A percentile compares a stretch with the other conserved stretches of the same genome.
phyloP scores from a whole-genome alignment of 2,797 vertebrate species.

The Fistularia commersonii region DNA sequence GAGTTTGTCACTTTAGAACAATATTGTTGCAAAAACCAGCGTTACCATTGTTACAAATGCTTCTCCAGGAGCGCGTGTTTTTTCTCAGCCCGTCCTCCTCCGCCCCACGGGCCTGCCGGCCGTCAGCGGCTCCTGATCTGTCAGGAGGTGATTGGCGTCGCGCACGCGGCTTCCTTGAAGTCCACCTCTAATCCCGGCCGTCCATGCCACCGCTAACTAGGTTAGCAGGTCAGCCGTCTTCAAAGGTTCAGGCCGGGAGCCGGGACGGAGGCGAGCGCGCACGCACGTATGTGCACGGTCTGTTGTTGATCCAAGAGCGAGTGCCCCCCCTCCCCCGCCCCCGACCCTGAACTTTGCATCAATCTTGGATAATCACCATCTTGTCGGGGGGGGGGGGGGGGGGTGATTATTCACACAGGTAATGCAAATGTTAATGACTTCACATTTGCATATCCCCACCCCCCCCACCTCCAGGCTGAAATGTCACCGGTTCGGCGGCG shows the following conservation, averaged over 20 bases:
- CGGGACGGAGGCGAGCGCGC: background rate
- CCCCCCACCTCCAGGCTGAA: constrained; percentile 96
- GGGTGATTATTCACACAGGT: constrained; percentile 99
- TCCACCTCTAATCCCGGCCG: constrained; percentile 57
- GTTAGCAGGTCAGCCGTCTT: constrained; percentile 62
- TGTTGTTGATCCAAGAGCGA: constrained; percentile 59
- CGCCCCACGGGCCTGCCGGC: too few species aligned
- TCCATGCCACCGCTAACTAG: constrained; percentile 47
- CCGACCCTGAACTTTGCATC: constrained; percentile 98
- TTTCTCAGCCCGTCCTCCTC: too few species aligned
- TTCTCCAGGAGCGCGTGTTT: too few species aligned
- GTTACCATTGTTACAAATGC: too few species aligned
- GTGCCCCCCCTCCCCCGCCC: constrained; percentile 74
- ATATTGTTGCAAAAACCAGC: too few species aligned
- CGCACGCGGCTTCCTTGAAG: constrained; percentile 36
- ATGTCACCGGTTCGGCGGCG: constrained; percentile 99
- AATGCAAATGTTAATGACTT: constrained; percentile 99
- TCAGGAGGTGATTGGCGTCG: constrained; percentile 47
- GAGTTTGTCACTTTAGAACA: too few species aligned
- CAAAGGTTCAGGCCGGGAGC: background rate
- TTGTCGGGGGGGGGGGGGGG: constrained; percentile 94
- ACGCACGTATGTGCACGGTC: background rate
- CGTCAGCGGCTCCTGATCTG: constrained; percentile 19
- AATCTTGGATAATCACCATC: constrained; percentile 98
- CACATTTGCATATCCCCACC: constrained; percentile 99